Conservation (phyloP, 2,888 invertebrate genomes). For the Leucophora obtusa region DNA sequence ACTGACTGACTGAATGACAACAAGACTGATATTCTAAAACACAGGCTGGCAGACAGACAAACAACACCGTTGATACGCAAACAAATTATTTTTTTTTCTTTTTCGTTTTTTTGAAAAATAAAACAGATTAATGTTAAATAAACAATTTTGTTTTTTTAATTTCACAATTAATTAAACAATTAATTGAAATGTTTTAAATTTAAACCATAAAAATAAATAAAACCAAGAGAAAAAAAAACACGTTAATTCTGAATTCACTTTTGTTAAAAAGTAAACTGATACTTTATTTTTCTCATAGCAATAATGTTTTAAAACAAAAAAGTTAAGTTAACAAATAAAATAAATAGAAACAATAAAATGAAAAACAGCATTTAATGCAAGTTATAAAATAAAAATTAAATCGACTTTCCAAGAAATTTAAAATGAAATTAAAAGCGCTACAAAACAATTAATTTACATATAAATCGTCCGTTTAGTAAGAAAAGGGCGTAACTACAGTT, state of each 20-base stretch:
- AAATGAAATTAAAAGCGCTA: background rate
- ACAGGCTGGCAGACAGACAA: conserved; percentile 8
- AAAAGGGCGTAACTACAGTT: too few species aligned
- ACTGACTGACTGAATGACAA: background rate
- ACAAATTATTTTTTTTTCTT: conserved; percentile 11
- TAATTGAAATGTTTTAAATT: conserved; percentile 54
- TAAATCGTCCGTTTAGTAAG: background rate
- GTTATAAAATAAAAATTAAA: background rate
- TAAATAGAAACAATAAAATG: background rate
- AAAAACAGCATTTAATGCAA: background rate
- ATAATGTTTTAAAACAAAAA: background rate
- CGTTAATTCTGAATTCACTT: background rate
- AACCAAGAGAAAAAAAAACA: background rate
- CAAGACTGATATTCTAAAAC: conserved; percentile 3
- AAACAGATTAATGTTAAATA: conserved; percentile 15
- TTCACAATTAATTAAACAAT: conserved; percentile 65
- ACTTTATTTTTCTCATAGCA: background rate
- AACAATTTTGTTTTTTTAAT: conserved; percentile 52
- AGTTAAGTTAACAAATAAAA: background rate
- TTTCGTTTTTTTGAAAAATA: background rate
- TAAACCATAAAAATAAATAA: conserved; percentile 14
- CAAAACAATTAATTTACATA: background rate
- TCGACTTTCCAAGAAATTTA: background rate
- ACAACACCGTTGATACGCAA: conserved; percentile 20
- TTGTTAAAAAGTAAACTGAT: background rate